phyloP scores from a whole-genome alignment of 2,888 invertebrate species.

The Epistrophella euchroma region DNA sequence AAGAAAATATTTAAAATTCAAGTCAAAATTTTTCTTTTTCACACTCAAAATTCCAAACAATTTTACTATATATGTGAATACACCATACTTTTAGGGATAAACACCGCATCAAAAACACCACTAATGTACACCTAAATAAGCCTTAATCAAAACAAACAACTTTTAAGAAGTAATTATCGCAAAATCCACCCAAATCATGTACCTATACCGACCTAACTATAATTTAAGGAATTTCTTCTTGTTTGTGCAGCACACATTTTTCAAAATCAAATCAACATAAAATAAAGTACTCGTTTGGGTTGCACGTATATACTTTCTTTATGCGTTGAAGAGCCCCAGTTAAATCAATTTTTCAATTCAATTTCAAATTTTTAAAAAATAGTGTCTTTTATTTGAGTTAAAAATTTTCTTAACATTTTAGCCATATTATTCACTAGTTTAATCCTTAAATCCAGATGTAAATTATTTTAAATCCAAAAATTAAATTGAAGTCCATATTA shows the following conservation, averaged over 20 bases:
- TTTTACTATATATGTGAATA: not conserved
- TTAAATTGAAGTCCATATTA: too few species aligned
- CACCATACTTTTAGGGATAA: not conserved
- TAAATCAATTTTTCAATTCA: too few species aligned
- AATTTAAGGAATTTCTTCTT: not conserved
- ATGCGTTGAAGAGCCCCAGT: too few species aligned
- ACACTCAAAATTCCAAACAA: not conserved
- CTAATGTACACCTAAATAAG: not conserved
- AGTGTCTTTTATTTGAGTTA: too few species aligned
- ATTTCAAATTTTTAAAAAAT: too few species aligned
- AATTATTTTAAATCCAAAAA: too few species aligned
- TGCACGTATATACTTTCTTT: not conserved
- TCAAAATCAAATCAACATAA: not conserved
- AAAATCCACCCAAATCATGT: constrained; percentile 6
- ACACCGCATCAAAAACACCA: not conserved
- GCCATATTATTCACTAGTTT: too few species aligned
- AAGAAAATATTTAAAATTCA: not conserved
- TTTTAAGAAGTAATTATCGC: not conserved
- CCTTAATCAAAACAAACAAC: not conserved
- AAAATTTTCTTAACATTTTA: too few species aligned
- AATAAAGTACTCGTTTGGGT: not conserved
- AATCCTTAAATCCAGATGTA: too few species aligned
- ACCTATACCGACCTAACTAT: not conserved
- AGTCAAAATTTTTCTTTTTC: not conserved
- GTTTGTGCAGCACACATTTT: not conserved